Evolutionary conservation across 2,113 vertebrate genomes (phyloP), one percentile per base, ranked within the genome.

Genomic region (Panthera uncia): DNA sequence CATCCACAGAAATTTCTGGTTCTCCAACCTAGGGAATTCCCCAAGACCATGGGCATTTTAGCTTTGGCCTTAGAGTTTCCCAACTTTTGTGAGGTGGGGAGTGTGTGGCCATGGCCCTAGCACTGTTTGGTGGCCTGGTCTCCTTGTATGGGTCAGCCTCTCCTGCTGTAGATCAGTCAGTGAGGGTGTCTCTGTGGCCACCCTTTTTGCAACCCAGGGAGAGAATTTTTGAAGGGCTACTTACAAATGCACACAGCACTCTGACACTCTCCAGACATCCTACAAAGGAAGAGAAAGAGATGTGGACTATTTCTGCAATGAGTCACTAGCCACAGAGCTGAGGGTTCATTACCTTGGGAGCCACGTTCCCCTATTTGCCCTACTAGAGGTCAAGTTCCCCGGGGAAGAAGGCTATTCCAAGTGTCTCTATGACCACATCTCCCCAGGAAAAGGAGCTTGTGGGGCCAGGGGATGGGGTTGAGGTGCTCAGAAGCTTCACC

Each of bases 381-480:
- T 63, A 9, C 13, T 14, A 45, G 15, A 13, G 23, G 29, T 27
- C 80, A 87, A 83, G 84, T 19, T 68, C 36, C 63, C 29, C 4
- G 21, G 5, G 71, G 36, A 55, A 38, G 31, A 45, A 94, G 16
- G 6, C 16, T 18, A 52, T 65, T n/a, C 33, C 21, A 38, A 66
- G 29, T 88, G 15, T 69, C 73, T 66, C 31, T 29, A 50, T 65
- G 71, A 88, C 36, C 21, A 31, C 15, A 21, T 27, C 19, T 76
- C 87, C 98, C 98, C 91, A 96, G 97, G 95, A 98, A 99, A 97
- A 97, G 98, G 92, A 95, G 90, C 0, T 98, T 98, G 97, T 25
- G 98, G 81, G 0, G 0, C 57, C 21, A 61, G 57, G 18, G 57
- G 7, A 21, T 25, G 57, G 41, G 98, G 96, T 74, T 98, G 80